phyloP scores from a whole-genome alignment of 2,113 vertebrate species.

The Protobothrops flavoviridis region DNA sequence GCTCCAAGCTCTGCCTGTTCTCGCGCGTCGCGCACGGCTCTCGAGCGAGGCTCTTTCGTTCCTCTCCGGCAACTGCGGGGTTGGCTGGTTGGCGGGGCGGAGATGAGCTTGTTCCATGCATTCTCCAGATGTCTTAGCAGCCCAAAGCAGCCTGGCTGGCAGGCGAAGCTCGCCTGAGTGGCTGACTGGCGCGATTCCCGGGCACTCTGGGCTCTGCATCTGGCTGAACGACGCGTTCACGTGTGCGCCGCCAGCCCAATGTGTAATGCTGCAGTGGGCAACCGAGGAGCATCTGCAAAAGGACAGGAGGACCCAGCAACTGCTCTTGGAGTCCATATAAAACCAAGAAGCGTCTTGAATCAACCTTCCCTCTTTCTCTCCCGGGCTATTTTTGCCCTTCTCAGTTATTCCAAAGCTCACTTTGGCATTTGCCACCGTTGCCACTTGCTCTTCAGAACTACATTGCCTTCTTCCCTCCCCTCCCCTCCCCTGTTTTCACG shows the following conservation, averaged over 20 bases:
- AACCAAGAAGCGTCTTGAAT: conserved; percentile 26
- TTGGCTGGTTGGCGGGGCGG: not conserved
- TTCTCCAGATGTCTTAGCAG: not conserved
- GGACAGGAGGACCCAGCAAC: conserved; percentile 22
- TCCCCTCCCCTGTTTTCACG: conserved; percentile 43
- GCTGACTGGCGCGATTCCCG: conserved; percentile 25
- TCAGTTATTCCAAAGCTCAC: not conserved
- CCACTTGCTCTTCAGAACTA: not conserved
- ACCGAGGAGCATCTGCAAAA: conserved; percentile 37
- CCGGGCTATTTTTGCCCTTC: not conserved
- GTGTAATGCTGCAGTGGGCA: conserved; percentile 65
- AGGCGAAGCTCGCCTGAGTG: conserved; percentile 2
- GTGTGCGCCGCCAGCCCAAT: conserved; percentile 41
- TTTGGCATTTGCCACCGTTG: conserved; percentile 33
- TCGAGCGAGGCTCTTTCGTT: conserved; percentile 33
- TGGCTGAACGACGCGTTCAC: conserved; percentile 20
- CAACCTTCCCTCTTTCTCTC: not conserved
- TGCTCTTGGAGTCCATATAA: conserved; percentile 19
- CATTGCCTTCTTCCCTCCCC: conserved; percentile 5
- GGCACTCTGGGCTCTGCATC: conserved; percentile 11
- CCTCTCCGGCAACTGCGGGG: conserved; percentile 34
- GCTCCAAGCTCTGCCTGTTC: not conserved
- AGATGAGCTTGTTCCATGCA: not conserved
- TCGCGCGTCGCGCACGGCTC: conserved; percentile 21
- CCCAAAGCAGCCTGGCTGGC: conserved; percentile 30